phyloP scores from a whole-genome alignment of 2,888 invertebrate genomes.

The Ectemnius cavifrons region DNA sequence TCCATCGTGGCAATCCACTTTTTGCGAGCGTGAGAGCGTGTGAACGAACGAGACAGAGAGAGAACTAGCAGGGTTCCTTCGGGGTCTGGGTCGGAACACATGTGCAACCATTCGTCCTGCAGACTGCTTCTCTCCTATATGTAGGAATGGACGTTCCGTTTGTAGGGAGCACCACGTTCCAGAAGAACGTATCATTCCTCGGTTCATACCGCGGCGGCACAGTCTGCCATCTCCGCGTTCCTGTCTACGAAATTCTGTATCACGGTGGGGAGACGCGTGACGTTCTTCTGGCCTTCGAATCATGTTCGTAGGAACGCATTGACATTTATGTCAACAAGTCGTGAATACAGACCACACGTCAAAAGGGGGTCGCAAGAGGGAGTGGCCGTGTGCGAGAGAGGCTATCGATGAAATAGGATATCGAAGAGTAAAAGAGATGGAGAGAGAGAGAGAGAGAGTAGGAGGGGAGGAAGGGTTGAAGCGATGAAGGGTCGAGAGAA shows the following conservation, averaged over 20 bases:
- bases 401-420: background rate
- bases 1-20: no score
- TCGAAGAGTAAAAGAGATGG: background rate
- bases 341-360: conserved; percentile 25
- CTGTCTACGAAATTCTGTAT: conserved; percentile 26
- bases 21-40: no score
- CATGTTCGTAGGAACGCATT: conserved; percentile 32
- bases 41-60: no score
- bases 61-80: no score
- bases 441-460: background rate
- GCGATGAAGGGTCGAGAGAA: background rate
- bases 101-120: no score
- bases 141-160: no score
- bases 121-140: no score
- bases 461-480: no score
- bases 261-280: conserved; percentile 26
- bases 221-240: conserved; percentile 3
- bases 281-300: background rate
- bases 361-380: conserved; percentile 23
- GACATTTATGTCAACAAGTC: conserved; percentile 51
- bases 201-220: conserved; percentile 3
- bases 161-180: background rate
- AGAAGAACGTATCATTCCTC: conserved; percentile 14
- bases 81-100: no score
- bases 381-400: background rate